Base-by-base conservation (phyloP, 2,888 invertebrate genomes). In the Eupsilia transversa region DNA sequence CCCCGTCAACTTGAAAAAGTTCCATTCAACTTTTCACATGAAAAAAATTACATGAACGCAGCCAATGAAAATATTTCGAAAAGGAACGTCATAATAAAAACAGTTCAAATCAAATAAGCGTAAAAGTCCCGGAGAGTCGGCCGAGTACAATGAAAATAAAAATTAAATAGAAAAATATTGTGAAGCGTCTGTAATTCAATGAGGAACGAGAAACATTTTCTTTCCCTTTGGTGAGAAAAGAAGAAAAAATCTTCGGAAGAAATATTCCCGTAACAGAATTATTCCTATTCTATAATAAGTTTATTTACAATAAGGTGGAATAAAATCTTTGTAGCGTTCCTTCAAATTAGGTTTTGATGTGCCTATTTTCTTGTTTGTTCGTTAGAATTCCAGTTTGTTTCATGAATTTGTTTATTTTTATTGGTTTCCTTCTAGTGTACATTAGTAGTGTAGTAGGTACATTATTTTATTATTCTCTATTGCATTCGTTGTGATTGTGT, bases 81-180 rank as follows among this genome's bases (percentile, higher is more conserved):
- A 76, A 63, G 76, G 77, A 73, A 80, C 71, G 14, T 61, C 54
- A 79, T 84, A 85, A 87, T 85, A 82, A 86, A 84, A 85, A 79
- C 69, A 79, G 78, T 86, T 86, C 79, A 90, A 94, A 94, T 94
- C 88, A 88, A 92, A 94, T 93, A 90, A 93, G 88, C 90, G 88
- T 91, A 89, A 91, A 90, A 88, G 83, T 86, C 84, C 73, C 83
- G 33, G 74, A 80, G 85, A 88, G 85, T 83, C 86, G 84, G 82
- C 80, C 67, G 78, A 83, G 84, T 89, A 95, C 95, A 96, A 96
- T 95, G 91, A 93, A 90, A 94, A 94, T 93, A 94, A 94, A 93
- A 94, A 94, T 93, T 94, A 92, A 94, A 94, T 94, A 94, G 92
- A 95, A 91, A 87, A 96, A 95, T 94, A 95, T 95, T 94, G 94